Conservation (phyloP, 2,797 vertebrate species). For the Toxotes lorentzi region DNA sequence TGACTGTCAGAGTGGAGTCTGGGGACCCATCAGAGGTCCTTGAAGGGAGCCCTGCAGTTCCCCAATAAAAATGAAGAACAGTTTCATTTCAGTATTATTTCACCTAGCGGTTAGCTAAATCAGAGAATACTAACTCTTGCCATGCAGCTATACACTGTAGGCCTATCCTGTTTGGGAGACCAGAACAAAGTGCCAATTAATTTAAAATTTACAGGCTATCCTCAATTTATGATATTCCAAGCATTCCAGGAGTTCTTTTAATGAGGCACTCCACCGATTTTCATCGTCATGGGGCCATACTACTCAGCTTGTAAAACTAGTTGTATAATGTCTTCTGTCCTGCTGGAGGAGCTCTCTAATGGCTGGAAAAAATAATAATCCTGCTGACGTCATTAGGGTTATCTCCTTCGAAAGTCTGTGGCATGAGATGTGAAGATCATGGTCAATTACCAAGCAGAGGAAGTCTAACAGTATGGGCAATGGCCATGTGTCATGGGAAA, state of each 20-base stretch:
- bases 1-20: conserved; percentile 49
- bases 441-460: not conserved
- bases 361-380: not conserved
- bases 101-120: conserved; percentile 49
- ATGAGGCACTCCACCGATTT: conserved; percentile 14
- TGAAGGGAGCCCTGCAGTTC: conserved; percentile 41
- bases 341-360: not conserved
- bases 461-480: not conserved
- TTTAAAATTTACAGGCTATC: conserved; percentile 35
- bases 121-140: conserved; percentile 33
- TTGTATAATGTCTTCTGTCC: not conserved
- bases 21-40: conserved; percentile 61
- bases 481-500: not conserved
- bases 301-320: conserved; percentile 11
- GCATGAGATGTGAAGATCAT: not conserved
- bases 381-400: not conserved
- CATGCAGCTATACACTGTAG: conserved; percentile 11
- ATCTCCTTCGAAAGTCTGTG: not conserved
- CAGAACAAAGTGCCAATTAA: conserved; percentile 24
- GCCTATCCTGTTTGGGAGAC: not conserved
- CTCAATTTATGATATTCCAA: conserved; percentile 17
- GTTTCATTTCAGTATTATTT: conserved; percentile 67
- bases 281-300: not conserved
- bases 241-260: conserved; percentile 19
- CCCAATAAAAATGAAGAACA: conserved; percentile 67